These are phyloP conservation scores for Deroplatys truncata DNA, from an alignment of 2,888 invertebrate genomes.

Conservation along the genomic window DNA sequence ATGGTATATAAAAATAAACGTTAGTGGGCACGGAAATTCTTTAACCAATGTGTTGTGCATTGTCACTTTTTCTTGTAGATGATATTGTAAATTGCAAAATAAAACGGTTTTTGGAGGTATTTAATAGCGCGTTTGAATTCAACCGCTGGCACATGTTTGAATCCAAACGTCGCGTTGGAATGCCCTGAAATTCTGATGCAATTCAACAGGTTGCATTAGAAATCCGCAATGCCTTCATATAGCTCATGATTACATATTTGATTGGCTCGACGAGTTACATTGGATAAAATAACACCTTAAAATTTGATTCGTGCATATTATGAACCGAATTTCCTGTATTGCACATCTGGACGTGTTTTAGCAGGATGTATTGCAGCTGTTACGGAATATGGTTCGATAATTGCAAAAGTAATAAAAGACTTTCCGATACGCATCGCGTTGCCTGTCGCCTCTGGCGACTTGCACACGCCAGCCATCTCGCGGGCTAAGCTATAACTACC, in stretches of 20 bases:
- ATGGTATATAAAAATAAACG: no score
- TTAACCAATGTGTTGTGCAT: no score
- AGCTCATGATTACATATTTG: neutral
- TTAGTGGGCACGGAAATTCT: no score
- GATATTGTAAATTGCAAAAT: no score
- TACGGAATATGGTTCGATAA: neutral
- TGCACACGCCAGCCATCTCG: neutral
- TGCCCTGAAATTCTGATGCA: neutral
- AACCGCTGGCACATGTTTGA: neutral
- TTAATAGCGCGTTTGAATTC: neutral
- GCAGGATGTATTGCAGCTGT: neutral
- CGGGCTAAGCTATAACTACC: neutral
- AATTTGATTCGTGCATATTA: neutral
- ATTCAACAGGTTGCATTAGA: neutral
- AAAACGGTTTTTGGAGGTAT: no score
- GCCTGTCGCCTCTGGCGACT: neutral
- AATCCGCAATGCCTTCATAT: neutral
- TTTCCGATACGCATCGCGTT: neutral
- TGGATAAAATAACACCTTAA: neutral
- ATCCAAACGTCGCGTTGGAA: neutral
- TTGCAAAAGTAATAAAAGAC: neutral
- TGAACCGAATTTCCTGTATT: neutral
- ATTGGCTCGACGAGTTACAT: neutral
- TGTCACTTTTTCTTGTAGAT: no score
- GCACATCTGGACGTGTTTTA: neutral